phyloP scores from a whole-genome alignment of 2,113 vertebrate species.

The Grammomys dolichurus region DNA sequence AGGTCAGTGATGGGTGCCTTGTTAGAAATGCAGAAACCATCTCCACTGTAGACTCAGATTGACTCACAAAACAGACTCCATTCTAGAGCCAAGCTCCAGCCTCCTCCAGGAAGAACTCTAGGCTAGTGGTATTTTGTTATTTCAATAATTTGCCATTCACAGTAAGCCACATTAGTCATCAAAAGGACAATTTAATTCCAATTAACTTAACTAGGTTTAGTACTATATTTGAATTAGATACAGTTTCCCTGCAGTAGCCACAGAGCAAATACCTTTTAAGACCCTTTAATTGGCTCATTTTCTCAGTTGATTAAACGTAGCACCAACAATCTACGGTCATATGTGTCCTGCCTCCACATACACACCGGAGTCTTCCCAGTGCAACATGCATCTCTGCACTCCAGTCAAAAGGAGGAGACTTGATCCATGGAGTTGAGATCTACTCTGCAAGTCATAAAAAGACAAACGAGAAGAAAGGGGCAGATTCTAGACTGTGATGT shows the following conservation, averaged over 20 bases:
- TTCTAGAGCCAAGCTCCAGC: neutral
- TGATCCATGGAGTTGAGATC: neutral
- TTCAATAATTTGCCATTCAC: conserved; percentile 73
- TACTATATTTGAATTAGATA: conserved; percentile 70
- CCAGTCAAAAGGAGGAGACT: rapidly evolving
- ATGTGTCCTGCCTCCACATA: neutral
- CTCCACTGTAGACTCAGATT: neutral
- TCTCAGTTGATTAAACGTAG: conserved; percentile 37
- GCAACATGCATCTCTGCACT: rapidly evolving
- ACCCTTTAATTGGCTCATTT: conserved; percentile 62
- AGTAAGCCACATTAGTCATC: conserved; percentile 72
- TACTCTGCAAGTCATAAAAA: rapidly evolving
- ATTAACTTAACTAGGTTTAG: conserved; percentile 74
- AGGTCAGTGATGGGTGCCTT: neutral
- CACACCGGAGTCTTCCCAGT: neutral
- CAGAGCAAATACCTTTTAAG: conserved; percentile 46
- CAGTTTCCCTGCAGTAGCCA: conserved; percentile 22
- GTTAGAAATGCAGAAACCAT: neutral
- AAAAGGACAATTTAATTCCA: conserved; percentile 75
- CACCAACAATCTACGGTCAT: neutral
- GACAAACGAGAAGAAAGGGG: neutral
- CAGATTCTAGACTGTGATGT: neutral
- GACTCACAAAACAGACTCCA: neutral
- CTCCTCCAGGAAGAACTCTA: conserved; percentile 67
- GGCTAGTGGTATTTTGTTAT: conserved; percentile 58